These are phyloP conservation scores for Girardinus metallicus DNA, from an alignment of 2,797 vertebrate species.

Conservation along the genomic window DNA sequence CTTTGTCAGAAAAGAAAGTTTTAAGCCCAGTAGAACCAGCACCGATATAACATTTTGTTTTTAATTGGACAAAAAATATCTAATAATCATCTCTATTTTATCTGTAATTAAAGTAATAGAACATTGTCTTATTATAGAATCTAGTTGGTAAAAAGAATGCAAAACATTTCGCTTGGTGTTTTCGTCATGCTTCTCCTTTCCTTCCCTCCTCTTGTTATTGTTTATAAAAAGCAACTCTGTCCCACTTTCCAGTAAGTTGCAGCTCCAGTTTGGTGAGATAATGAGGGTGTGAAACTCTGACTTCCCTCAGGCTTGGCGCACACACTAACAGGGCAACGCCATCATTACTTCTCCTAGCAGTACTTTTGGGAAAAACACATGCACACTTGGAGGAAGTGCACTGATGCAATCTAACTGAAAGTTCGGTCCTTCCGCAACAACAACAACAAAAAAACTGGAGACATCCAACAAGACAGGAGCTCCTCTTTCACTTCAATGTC, in stretches of 20 bases:
- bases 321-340: slow-evolving; percentile 11
- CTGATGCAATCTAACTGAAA: slow-evolving; percentile 36
- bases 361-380: slow-evolving; percentile 7
- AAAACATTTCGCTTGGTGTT: background rate
- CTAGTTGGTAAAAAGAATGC: background rate
- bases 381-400: background rate
- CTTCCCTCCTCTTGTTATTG: background rate
- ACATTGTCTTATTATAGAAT: background rate
- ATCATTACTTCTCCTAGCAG: slow-evolving; percentile 28
- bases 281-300: slow-evolving; percentile 34
- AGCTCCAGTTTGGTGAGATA: slow-evolving; percentile 28
- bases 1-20: background rate
- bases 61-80: background rate
- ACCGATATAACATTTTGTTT: background rate
- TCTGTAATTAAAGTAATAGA: background rate
- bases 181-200: background rate
- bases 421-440: slow-evolving; percentile 30
- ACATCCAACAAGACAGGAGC: slow-evolving; percentile 14
- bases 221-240: slow-evolving; percentile 34
- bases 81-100: background rate
- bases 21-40: background rate
- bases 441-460: background rate
- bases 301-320: background rate
- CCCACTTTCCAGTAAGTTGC: slow-evolving; percentile 39
- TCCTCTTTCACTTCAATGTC: slow-evolving; percentile 23